Evolutionary conservation across 2,113 vertebrate species (phyloP).

Genomic region (Pipra filicauda): DNA sequence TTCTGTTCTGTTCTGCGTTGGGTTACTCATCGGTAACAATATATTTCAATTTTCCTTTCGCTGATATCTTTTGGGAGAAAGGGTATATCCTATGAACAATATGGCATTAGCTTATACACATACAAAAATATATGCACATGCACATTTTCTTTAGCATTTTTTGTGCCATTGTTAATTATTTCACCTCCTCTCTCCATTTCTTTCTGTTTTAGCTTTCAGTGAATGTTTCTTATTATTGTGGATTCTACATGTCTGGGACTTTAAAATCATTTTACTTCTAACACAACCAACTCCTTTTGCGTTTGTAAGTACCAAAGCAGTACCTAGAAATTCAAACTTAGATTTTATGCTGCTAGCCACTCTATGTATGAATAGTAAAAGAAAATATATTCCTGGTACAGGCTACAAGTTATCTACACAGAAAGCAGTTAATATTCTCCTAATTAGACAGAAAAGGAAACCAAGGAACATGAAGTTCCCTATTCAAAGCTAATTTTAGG

Average conservation of each 20-base stretch:
- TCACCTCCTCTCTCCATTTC: neutral
- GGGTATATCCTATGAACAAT: neutral
- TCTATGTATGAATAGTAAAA: neutral
- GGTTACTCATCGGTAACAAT: neutral
- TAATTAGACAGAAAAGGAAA: neutral
- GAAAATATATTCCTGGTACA: neutral
- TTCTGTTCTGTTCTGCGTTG: neutral
- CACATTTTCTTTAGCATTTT: neutral
- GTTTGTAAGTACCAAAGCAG: neutral
- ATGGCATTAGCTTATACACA: neutral
- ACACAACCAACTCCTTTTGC: neutral
- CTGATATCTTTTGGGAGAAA: neutral
- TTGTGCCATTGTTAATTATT: neutral
- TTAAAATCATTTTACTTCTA: neutral
- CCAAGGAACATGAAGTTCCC: neutral
- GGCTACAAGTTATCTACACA: neutral
- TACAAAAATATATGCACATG: neutral
- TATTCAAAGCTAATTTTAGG: neutral
- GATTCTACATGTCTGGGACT: neutral
- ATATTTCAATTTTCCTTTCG: neutral
- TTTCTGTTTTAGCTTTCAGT: neutral
- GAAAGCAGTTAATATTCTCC: neutral
- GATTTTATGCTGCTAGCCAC: neutral
- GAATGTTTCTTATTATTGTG: neutral
- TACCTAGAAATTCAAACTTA: neutral